Conservation (phyloP, 2,888 invertebrate genomes). For the Cacoxenus indagator region DNA sequence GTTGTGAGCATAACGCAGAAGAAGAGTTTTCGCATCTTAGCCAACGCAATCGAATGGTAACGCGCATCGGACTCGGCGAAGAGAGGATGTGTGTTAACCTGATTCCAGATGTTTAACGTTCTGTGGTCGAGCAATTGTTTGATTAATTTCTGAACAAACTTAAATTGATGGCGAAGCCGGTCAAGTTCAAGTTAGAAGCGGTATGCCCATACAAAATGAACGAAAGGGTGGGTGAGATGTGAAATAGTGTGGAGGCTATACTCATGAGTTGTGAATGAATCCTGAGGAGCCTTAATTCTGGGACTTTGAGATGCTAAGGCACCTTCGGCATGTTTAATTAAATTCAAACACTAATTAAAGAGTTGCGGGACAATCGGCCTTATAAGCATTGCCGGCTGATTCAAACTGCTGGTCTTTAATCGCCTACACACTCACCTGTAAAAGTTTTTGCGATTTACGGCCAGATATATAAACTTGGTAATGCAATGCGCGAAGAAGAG, state of each 20-base stretch:
- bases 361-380: background rate
- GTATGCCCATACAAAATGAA: background rate
- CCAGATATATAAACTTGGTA: constrained; percentile 82
- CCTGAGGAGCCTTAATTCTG: background rate
- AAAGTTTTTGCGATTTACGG: constrained; percentile 79
- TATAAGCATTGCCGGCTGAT: background rate
- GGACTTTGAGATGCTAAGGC: background rate
- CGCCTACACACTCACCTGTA: constrained; percentile 75
- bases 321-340: constrained; percentile 16
- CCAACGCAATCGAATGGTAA: constrained; percentile 81
- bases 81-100: constrained; percentile 85
- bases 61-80: constrained; percentile 87
- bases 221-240: background rate
- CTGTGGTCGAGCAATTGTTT: constrained; percentile 66
- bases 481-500: constrained; percentile 84
- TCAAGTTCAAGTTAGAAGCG: background rate
- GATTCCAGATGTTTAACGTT: constrained; percentile 86
- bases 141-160: constrained; percentile 32
- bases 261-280: background rate
- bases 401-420: background rate
- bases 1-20: constrained; percentile 78
- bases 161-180: background rate
- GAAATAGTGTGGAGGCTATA: background rate
- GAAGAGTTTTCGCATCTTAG: constrained; percentile 82
- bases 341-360: background rate